phyloP scores from a whole-genome alignment of 2,797 vertebrate species.

The Aplochiton taeniatus region DNA sequence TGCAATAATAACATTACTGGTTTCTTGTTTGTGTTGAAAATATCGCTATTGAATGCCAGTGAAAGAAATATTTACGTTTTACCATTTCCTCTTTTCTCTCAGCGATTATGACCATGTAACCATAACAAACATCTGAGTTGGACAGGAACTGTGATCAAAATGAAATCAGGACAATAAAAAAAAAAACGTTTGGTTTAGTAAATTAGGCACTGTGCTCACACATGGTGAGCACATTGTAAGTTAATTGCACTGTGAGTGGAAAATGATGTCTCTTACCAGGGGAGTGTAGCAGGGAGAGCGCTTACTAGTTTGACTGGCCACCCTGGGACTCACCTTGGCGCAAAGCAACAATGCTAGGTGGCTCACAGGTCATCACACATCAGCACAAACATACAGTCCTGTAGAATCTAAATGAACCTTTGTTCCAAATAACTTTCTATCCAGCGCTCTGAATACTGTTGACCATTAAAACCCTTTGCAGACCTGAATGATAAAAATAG shows the following conservation, averaged over 20 bases:
- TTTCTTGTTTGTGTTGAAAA: conserved; percentile 44
- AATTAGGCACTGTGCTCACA: conserved; percentile 55
- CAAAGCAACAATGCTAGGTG: too few species aligned
- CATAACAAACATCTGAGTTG: conserved; percentile 64
- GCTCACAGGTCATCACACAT: too few species aligned
- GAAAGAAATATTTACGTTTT: conserved; percentile 66
- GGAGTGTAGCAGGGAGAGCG: too few species aligned
- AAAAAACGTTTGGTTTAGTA: conserved; percentile 49
- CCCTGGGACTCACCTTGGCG: too few species aligned
- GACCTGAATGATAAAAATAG: too few species aligned
- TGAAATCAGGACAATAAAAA: conserved; percentile 67
- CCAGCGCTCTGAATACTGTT: too few species aligned
- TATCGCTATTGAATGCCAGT: conserved; percentile 40
- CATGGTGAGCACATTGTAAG: conserved; percentile 65
- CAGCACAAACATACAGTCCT: too few species aligned
- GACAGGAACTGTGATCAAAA: conserved; percentile 59
- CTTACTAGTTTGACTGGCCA: too few species aligned
- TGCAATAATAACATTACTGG: conserved; percentile 1
- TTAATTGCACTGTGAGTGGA: conserved; percentile 32
- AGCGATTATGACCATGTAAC: conserved; percentile 55
- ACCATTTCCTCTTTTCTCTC: conserved; percentile 41
- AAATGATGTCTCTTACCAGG: conserved; percentile 16
- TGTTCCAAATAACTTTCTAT: too few species aligned
- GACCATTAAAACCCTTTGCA: too few species aligned
- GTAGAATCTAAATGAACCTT: too few species aligned